These are phyloP conservation scores for Hydroisotoma schaefferi DNA, from an alignment of 2,888 invertebrate species.

Conservation along the genomic window DNA sequence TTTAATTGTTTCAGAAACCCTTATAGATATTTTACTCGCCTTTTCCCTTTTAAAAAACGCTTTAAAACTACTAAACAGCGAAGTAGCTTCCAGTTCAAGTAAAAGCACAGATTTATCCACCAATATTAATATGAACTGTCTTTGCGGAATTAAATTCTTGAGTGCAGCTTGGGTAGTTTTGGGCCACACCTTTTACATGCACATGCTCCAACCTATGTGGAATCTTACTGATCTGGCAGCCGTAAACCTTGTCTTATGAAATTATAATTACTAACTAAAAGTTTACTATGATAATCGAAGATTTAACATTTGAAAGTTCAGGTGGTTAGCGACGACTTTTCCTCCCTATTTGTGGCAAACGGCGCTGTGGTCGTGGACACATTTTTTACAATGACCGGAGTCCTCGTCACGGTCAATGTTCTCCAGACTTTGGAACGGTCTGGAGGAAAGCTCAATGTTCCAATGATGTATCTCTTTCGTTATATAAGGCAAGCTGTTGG, in stretches of 20 bases:
- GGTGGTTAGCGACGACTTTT: conserved; percentile 18
- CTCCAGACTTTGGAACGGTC: conserved; percentile 44
- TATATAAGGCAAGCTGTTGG: conserved; percentile 44
- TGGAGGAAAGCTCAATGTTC: conserved; percentile 45
- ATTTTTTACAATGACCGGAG: conserved; percentile 49
- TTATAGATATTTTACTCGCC: conserved; percentile 49
- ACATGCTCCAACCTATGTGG: conserved; percentile 32
- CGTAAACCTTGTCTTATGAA: too few species aligned
- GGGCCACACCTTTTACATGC: conserved; percentile 53
- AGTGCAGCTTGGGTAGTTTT: conserved; percentile 60
- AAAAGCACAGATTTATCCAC: too few species aligned
- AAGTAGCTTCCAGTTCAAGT: conserved; percentile 47
- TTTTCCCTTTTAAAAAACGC: conserved; percentile 58
- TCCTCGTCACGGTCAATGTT: conserved; percentile 48
- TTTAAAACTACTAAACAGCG: conserved; percentile 53
- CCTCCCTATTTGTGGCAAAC: conserved; percentile 33
- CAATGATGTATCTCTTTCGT: conserved; percentile 44
- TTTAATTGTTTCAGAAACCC: background rate
- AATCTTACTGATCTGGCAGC: conserved; percentile 34
- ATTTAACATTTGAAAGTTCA: too few species aligned
- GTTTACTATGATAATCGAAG: too few species aligned
- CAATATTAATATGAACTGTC: conserved; percentile 52
- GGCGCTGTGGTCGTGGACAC: conserved; percentile 49
- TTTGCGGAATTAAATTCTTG: conserved; percentile 58
- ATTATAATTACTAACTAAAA: too few species aligned